Percentiles rank a stretch among this genome's conserved stretches.
Conservation (phyloP, 2,797 vertebrate species). For the Catharus ustulatus region DNA sequence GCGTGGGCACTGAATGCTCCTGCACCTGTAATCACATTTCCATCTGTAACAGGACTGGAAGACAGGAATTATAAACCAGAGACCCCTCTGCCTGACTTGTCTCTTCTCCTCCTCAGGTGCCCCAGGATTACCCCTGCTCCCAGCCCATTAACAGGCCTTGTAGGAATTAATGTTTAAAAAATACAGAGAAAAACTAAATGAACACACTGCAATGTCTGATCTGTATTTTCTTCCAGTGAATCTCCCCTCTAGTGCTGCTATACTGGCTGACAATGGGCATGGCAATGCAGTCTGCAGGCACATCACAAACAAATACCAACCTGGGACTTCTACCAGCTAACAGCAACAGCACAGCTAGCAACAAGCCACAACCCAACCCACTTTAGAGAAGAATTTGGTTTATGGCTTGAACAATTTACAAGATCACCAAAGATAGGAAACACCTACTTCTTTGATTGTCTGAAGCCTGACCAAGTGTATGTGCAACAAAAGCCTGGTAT, state of each 20-base stretch:
- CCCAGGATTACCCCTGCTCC: neutral
- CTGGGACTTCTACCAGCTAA: neutral
- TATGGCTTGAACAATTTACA: constrained; percentile 14
- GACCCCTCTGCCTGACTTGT: neutral
- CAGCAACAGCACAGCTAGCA: neutral
- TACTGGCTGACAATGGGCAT: neutral
- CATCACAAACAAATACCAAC: neutral
- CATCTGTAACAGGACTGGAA: neutral
- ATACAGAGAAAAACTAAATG: neutral
- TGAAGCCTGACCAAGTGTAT: constrained; percentile 3
- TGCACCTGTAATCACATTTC: constrained; percentile 5
- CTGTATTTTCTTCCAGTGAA: neutral
- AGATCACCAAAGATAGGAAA: neutral
- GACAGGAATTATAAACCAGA: neutral
- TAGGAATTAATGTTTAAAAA: neutral
- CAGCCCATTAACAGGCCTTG: neutral
- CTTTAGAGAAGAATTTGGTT: neutral
- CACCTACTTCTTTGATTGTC: neutral
- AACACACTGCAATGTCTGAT: neutral
- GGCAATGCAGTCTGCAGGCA: neutral
- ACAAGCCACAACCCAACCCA: constrained; percentile 33
- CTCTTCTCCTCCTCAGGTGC: neutral
- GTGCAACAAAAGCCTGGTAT: constrained; percentile 44
- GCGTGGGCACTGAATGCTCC: constrained; percentile 32
- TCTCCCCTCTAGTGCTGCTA: neutral